phyloP scores from a whole-genome alignment of 1,140 invertebrate genomes.

The Tetramorium parvispinum region DNA sequence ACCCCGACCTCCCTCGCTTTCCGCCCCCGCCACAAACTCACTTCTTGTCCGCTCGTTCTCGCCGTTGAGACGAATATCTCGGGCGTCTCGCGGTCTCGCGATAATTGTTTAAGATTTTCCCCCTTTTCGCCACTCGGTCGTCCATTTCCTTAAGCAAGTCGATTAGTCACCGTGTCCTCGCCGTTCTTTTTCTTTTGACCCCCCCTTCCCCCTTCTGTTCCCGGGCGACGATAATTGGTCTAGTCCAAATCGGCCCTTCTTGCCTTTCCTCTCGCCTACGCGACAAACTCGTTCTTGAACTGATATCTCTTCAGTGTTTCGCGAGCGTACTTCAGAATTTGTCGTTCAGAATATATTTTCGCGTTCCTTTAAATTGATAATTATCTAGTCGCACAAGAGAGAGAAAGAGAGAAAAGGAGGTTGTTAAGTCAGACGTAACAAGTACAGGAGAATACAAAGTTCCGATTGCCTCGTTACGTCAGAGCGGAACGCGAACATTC shows the following conservation, averaged over 20 bases:
- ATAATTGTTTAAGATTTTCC: slow-evolving; percentile 77
- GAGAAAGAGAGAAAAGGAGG: not conserved
- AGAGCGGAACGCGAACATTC: not conserved
- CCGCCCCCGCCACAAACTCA: not conserved
- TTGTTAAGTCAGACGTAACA: slow-evolving; percentile 20
- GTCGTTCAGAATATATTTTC: not conserved
- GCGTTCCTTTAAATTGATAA: not conserved
- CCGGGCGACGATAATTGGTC: slow-evolving; percentile 49
- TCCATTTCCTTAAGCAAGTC: slow-evolving; percentile 69
- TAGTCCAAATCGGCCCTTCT: slow-evolving; percentile 24
- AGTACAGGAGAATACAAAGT: slow-evolving; percentile 5
- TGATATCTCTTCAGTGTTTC: not conserved
- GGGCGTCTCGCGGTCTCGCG: slow-evolving; percentile 46
- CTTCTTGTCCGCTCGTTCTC: not conserved
- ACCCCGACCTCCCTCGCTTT: not conserved
- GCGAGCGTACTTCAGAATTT: slow-evolving; percentile 19
- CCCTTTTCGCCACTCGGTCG: slow-evolving; percentile 25
- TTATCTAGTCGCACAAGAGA: not conserved
- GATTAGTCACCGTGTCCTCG: slow-evolving; percentile 61
- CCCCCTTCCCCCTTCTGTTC: not conserved
- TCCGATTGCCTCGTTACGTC: slow-evolving; percentile 20
- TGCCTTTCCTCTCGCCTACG: slow-evolving; percentile 5
- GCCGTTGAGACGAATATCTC: slow-evolving; percentile 2
- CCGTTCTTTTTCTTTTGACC: slow-evolving; percentile 16
- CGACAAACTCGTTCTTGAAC: slow-evolving; percentile 16